phyloP scores from a whole-genome alignment of 2,113 vertebrate genomes.

The Laterallus jamaicensis region DNA sequence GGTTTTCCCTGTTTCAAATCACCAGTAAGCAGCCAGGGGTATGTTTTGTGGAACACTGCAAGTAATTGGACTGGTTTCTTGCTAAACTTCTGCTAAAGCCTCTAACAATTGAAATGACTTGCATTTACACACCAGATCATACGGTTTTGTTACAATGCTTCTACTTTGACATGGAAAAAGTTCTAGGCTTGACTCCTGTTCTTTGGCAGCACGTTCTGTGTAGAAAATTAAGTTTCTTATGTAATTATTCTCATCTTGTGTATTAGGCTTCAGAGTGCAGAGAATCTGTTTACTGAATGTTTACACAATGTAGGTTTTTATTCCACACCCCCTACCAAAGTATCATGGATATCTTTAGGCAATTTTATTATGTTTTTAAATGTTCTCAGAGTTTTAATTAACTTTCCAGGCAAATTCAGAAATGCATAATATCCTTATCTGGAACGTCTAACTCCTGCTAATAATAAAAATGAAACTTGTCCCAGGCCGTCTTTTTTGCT shows the following conservation, averaged over 20 bases:
- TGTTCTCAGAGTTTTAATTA: slow-evolving; percentile 59
- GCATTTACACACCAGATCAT: not conserved
- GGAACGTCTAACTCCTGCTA: slow-evolving; percentile 66
- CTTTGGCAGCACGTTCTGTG: slow-evolving; percentile 34
- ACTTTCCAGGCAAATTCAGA: slow-evolving; percentile 61
- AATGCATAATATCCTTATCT: slow-evolving; percentile 56
- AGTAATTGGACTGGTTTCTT: slow-evolving; percentile 10
- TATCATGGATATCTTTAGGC: slow-evolving; percentile 39
- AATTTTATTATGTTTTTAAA: slow-evolving; percentile 57
- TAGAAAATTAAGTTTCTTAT: slow-evolving; percentile 46
- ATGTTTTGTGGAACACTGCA: not conserved
- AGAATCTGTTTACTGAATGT: slow-evolving; percentile 61
- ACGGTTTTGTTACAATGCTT: slow-evolving; percentile 23
- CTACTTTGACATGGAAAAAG: not conserved
- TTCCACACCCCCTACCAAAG: slow-evolving; percentile 26
- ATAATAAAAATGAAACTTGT: slow-evolving; percentile 66
- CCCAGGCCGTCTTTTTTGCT: slow-evolving; percentile 66
- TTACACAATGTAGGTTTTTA: slow-evolving; percentile 58
- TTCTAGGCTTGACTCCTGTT: slow-evolving; percentile 15
- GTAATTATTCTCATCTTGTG: slow-evolving; percentile 36
- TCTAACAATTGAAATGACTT: slow-evolving; percentile 14
- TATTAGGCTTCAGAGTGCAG: slow-evolving; percentile 50
- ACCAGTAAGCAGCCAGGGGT: slow-evolving; percentile 1
- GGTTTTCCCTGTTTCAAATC: not conserved
- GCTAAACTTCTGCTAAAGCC: slow-evolving; percentile 10